Percentiles rank a stretch among this genome's conserved stretches.
Conservation (phyloP, 2,113 vertebrate genomes). For the Alaudala cheleensis region DNA sequence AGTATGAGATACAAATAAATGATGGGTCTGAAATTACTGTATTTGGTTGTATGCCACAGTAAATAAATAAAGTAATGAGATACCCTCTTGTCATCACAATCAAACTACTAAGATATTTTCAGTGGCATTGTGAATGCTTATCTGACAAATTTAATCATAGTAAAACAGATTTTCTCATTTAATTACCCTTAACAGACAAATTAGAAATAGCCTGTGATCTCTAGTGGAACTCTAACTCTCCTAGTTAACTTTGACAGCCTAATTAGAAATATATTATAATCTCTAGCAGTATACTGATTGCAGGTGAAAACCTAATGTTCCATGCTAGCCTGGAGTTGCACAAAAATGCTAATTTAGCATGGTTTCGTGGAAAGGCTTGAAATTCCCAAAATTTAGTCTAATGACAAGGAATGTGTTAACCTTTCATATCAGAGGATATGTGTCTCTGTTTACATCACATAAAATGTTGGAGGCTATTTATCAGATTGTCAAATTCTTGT, state of each 20-base stretch:
- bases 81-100: neutral
- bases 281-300: neutral
- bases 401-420: neutral
- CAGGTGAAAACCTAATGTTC: neutral
- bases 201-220: neutral
- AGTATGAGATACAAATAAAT: neutral
- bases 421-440: neutral
- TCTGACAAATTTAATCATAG: neutral
- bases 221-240: neutral
- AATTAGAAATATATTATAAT: neutral
- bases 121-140: neutral
- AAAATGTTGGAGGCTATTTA: neutral
- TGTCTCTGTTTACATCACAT: neutral
- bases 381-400: neutral
- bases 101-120: neutral
- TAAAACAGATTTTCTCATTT: neutral
- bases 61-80: neutral
- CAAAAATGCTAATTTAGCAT: neutral
- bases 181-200: neutral
- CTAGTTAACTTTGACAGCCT: neutral
- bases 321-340: neutral
- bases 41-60: neutral
- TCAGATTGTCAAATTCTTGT: neutral
- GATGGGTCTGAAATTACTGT: neutral
- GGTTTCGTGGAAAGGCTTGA: neutral